These are phyloP conservation scores for Orgyia antiqua DNA, from an alignment of 2,888 invertebrate species.

Conservation along the genomic window DNA sequence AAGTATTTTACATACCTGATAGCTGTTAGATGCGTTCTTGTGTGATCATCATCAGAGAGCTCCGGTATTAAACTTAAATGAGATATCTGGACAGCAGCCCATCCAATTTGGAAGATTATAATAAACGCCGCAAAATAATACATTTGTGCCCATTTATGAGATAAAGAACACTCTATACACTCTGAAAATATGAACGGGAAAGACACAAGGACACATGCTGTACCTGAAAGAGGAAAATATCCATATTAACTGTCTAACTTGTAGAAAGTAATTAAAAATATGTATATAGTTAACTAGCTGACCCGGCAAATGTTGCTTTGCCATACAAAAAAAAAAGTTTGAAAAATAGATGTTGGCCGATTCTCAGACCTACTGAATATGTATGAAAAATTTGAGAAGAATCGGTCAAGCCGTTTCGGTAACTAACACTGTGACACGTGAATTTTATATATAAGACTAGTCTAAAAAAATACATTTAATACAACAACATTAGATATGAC, in stretches of 20 bases:
- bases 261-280: background rate
- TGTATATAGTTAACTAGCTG: too few relatives aligned
- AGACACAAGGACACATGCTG: constrained; percentile 84
- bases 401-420: too few relatives aligned
- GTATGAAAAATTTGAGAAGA: too few relatives aligned
- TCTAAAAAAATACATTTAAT: too few relatives aligned
- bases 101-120: constrained; percentile 93
- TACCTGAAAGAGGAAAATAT: constrained; percentile 75
- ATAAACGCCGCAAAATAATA: constrained; percentile 88
- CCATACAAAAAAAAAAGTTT: too few relatives aligned
- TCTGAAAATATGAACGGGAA: constrained; percentile 93
- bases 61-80: constrained; percentile 93
- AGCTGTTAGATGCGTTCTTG: constrained; percentile 87
- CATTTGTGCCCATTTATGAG: constrained; percentile 83
- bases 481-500: too few relatives aligned
- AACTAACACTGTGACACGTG: too few relatives aligned
- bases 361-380: too few relatives aligned
- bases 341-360: too few relatives aligned
- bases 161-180: constrained; percentile 82
- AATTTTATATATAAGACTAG: too few relatives aligned
- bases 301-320: too few relatives aligned
- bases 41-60: constrained; percentile 84
- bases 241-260: background rate
- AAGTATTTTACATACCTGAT: constrained; percentile 74
- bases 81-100: constrained; percentile 95